Base-by-base conservation (phyloP, 2,113 vertebrate genomes). In the Siphamia tubifer region DNA sequence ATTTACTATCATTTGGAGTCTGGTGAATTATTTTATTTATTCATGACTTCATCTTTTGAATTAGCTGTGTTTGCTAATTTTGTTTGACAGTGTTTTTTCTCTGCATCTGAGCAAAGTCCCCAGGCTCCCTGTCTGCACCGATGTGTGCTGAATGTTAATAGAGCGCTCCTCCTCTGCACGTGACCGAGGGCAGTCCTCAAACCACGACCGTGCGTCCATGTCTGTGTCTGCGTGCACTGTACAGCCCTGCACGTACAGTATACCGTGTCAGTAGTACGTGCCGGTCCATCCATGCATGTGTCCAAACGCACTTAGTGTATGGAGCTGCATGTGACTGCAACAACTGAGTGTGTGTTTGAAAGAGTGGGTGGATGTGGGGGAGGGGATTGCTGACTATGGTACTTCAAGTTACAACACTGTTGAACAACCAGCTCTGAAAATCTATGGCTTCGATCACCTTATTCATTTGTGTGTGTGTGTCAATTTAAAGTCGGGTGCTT, bases 11-110 rank as follows among this genome's bases (percentile, higher is more conserved):
- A n/a, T n/a, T n/a, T n/a, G n/a, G n/a, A n/a, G 24, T 39, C 24
- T 32, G 23, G 6, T 74, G 8, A 57, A 20, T 21, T 28, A 27
- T 42, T 67, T 21, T 28, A 10, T 25, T 23, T n/a, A 5, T 62
- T 79, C 60, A 47, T 16, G 63, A 63, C n/a, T 45, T 54, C 21
- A 20, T 40, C 32, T 61, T 23, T 3, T 11, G 8, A 15, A 56
- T 25, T 19, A 72, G 43, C 45, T 10, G 12, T 31, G 17, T 52
- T 1, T 2, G 3, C n/a, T 73, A 8, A 67, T 67, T 54, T 72
- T 25, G 71, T 74, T 83, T 79, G 56, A 68, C 74, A 65, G 34
- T 55, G 17, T 48, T 68, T 77, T 66, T 53, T 69, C 63, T 48
- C 73, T 82, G 68, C 53, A 30, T 74, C 56, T 53, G 45, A 60